Evolutionary conservation across 2,113 vertebrate genomes (phyloP), one percentile per base, ranked within the genome.

Genomic region (Baryphthengus martii): DNA sequence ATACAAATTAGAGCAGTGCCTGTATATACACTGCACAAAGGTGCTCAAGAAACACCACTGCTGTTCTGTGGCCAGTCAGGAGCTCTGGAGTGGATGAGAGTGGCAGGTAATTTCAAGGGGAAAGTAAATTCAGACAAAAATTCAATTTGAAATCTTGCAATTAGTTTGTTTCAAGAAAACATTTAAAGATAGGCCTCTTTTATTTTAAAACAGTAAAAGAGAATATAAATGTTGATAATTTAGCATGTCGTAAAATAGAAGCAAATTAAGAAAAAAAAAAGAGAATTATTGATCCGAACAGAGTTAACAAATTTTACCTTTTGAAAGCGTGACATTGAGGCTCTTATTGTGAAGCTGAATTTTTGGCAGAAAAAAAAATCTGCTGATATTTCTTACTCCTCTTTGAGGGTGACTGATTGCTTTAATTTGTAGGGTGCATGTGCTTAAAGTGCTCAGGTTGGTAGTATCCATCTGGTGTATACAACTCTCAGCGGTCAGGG

Each of bases 401-500:
- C 72, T 94, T 93, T 79, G 94, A 94, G 83, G 63, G 83, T 94
- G 92, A 92, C 75, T 93, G 94, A 95, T 93, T 65, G 52, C 92
- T 93, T 97, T 97, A 96, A 97, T 96, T 96, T 95, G 90, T 95
- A 74, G 88, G 79, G 72, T 93, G 92, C 71, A 59, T 86, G 50
- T 76, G 96, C 82, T 86, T 73, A 66, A 93, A 95, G 79, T 88
- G 91, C 85, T 87, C 71, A 1, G 78, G 74, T 92, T 94, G 85
- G 90, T 94, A 79, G 63, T 83, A 93, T 96, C 93, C 94, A 96
- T 96, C 94, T 94, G 94, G 87, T 96, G 59, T 59, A 85, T 94
- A 91, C 62, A 96, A 83, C 89, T 96, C 95, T 95, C 93, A 58
- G 75, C 88, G 95, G 94, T 89, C 93, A 96, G 85, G 91, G 93